phyloP scores from a whole-genome alignment of 2,888 invertebrate genomes.

The Lasioglossum calceatum region DNA sequence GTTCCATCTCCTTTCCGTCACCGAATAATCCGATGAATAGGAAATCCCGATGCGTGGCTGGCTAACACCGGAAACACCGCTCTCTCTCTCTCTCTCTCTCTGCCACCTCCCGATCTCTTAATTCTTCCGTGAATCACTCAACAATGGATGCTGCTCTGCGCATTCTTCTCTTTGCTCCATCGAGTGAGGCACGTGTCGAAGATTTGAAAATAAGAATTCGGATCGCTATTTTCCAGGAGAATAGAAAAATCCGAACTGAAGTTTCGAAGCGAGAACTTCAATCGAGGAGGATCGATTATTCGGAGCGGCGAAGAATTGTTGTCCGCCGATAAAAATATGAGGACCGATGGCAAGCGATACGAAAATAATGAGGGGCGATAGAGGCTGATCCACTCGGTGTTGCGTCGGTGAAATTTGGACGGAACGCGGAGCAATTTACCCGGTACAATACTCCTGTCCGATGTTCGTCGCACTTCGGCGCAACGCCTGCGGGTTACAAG shows the following conservation, averaged over 20 bases:
- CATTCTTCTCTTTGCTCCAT: not conserved
- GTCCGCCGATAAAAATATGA: not conserved
- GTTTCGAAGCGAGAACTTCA: not conserved
- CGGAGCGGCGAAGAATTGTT: not conserved
- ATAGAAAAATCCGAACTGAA: not conserved
- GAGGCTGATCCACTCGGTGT: not conserved
- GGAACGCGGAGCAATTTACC: constrained; percentile 58
- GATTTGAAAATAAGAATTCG: not conserved
- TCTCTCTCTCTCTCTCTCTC: not conserved
- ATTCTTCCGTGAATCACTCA: not conserved
- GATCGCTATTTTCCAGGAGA: no score
- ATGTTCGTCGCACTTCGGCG: constrained; percentile 46
- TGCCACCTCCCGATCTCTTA: not conserved
- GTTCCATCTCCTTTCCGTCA: constrained; percentile 43
- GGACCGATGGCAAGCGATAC: no score
- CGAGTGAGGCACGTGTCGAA: not conserved
- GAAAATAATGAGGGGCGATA: not conserved
- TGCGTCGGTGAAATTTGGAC: constrained; percentile 37
- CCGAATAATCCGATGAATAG: constrained; percentile 35
- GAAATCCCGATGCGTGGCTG: constrained; percentile 19
- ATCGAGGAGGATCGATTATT: not conserved
- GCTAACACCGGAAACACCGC: constrained; percentile 20
- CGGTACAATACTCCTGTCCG: constrained; percentile 57
- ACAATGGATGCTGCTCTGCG: not conserved
- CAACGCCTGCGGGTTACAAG: constrained; percentile 65